These are phyloP conservation scores for Trichosurus vulpecula DNA, from an alignment of 2,797 vertebrate genomes.

Conservation along the genomic window DNA sequence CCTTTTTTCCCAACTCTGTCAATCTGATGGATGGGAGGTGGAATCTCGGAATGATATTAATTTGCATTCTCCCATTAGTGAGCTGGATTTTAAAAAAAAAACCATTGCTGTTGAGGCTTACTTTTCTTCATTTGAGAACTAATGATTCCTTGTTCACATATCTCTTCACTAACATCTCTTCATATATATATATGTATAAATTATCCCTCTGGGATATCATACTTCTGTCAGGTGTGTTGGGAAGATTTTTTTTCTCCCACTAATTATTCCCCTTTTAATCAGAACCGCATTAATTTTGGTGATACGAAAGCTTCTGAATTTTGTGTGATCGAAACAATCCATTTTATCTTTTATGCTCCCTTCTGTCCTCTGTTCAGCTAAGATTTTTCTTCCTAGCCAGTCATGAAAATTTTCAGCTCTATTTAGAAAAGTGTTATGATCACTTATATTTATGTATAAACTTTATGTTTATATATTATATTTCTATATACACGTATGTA, in stretches of 20 bases:
- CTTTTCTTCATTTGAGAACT: background rate
- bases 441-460: background rate
- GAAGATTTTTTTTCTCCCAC: background rate
- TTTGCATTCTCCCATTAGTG: background rate
- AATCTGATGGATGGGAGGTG: background rate
- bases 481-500: background rate
- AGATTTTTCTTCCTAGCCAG: background rate
- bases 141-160: background rate
- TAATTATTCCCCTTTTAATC: background rate
- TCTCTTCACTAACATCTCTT: background rate
- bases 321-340: background rate
- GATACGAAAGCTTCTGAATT: background rate
- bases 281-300: background rate
- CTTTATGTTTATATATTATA: background rate
- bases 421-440: background rate
- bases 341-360: background rate
- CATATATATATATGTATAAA: background rate
- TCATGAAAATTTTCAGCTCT: background rate
- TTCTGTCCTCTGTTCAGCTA: background rate
- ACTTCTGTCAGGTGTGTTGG: background rate
- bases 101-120: background rate
- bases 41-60: background rate
- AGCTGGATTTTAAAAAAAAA: background rate
- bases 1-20: background rate
- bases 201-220: background rate